A percentile compares a stretch with the other conserved stretches of the same genome.
These are phyloP conservation scores for human (Homo sapiens) DNA, from an alignment of 2,113 vertebrate species.

Conservation along the genomic window DNA sequence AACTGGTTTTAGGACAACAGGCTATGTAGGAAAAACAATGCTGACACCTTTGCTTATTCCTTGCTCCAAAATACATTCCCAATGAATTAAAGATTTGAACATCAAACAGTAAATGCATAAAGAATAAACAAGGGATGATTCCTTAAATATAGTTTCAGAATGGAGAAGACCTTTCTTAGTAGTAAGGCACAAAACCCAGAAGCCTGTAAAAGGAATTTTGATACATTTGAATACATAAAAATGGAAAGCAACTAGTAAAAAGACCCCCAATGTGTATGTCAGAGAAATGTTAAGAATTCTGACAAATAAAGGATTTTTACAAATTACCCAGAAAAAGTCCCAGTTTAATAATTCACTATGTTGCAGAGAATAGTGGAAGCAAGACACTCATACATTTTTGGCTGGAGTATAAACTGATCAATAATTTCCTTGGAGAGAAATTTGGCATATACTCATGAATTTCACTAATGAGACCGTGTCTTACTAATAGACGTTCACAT, in stretches of 20 bases:
- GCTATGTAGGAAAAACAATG: not conserved
- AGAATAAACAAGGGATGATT: not conserved
- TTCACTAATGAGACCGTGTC: not conserved
- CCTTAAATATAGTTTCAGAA: not conserved
- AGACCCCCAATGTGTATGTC: not conserved
- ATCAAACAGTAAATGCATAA: not conserved
- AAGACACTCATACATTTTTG: not conserved
- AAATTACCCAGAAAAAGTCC: not conserved
- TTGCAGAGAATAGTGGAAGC: not conserved
- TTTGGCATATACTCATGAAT: not conserved
- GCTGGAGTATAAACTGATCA: not conserved
- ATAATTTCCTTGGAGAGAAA: not conserved
- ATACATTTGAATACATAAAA: not conserved
- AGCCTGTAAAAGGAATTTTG: not conserved
- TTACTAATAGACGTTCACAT: not conserved
- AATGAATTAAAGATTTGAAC: constrained; percentile 7
- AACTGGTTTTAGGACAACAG: not conserved
- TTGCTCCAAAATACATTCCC: not conserved
- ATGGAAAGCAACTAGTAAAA: not conserved
- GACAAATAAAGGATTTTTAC: not conserved
- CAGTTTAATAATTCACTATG: not conserved
- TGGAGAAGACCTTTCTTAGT: constrained; percentile 9
- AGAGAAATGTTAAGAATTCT: constrained; percentile 2
- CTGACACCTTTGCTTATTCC: not conserved
- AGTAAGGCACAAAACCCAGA: not conserved